Evolutionary conservation across 2,888 invertebrate genomes (phyloP).

Genomic region (Hymenopus coronatus): DNA sequence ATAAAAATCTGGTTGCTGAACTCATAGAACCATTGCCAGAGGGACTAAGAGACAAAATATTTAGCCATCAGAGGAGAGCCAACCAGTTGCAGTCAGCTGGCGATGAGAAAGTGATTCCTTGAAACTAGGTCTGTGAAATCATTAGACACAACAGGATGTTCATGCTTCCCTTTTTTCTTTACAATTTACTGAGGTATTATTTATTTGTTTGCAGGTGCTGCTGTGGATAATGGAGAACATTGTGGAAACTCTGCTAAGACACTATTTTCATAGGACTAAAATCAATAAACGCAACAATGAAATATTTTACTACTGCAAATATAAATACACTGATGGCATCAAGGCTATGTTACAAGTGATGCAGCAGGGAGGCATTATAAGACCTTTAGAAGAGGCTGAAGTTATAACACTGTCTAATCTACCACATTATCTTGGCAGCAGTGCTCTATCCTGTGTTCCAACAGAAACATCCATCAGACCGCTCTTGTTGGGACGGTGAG

Average conservation of each 20-base stretch:
- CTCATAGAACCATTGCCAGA: too few relatives aligned
- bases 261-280: background rate
- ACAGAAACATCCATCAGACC: background rate
- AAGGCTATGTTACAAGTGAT: background rate
- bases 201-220: background rate
- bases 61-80: too few relatives aligned
- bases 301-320: background rate
- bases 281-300: background rate
- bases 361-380: background rate
- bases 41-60: too few relatives aligned
- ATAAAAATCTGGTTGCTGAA: too few relatives aligned
- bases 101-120: too few relatives aligned
- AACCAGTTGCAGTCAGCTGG: too few relatives aligned
- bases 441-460: background rate
- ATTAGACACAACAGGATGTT: too few relatives aligned
- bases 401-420: background rate
- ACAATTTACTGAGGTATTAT: background rate
- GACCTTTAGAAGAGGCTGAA: background rate
- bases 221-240: background rate
- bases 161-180: too few relatives aligned
- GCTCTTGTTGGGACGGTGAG: background rate
- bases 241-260: background rate
- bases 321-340: background rate
- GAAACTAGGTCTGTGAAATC: too few relatives aligned
- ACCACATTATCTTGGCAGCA: background rate